A percentile compares a stretch with the other conserved stretches of the same genome.
phyloP scores from a whole-genome alignment of 1,140 invertebrate genomes.

The Brachionus paranguensis region DNA sequence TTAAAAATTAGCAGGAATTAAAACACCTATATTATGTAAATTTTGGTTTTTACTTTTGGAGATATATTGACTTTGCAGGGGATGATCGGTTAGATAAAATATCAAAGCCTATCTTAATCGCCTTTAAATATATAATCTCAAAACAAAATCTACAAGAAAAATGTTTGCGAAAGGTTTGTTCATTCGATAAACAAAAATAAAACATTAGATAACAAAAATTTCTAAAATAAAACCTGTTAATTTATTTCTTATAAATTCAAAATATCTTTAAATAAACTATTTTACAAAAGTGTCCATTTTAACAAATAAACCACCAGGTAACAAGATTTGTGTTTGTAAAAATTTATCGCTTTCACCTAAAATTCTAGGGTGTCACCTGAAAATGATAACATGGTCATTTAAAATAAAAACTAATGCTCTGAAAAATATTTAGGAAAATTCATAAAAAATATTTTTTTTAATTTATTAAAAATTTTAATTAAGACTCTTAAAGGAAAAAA shows the following conservation, averaged over 20 bases:
- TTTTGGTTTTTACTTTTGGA: neutral
- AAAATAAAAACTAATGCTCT: neutral
- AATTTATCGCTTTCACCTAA: neutral
- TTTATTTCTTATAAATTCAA: neutral
- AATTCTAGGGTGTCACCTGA: too few relatives aligned
- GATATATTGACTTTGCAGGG: neutral
- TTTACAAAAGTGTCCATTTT: neutral
- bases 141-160: neutral
- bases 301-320: neutral
- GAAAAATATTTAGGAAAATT: too few relatives aligned
- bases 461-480: too few relatives aligned
- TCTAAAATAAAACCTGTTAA: constrained; percentile 7
- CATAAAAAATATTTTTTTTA: too few relatives aligned
- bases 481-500: too few relatives aligned
- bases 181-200: neutral
- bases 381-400: neutral
- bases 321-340: neutral
- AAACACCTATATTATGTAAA: neutral
- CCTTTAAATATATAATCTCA: neutral
- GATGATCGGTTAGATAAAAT: neutral
- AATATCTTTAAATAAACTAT: neutral
- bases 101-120: neutral
- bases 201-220: neutral
- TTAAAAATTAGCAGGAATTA: neutral
- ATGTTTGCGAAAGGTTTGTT: neutral